Evolutionary conservation across 2,113 vertebrate species (phyloP).

Genomic region (Eurystomus gularis): DNA sequence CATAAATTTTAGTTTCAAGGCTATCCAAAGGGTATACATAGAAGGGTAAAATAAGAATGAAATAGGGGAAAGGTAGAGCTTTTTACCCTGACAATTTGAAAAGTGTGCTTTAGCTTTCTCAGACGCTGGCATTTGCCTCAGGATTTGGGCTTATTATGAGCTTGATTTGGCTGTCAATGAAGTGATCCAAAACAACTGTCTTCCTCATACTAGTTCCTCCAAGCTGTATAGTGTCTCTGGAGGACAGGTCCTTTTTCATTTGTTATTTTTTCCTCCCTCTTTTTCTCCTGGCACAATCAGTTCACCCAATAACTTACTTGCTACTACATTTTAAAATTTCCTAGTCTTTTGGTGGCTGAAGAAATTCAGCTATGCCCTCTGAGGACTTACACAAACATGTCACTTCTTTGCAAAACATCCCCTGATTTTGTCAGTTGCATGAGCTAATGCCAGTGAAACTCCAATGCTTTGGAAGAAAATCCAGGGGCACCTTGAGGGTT

Average conservation of each 20-base stretch:
- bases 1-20: background rate
- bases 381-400: conserved; percentile 23
- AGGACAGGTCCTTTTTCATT: background rate
- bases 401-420: conserved; percentile 6
- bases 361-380: conserved; percentile 17
- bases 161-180: background rate
- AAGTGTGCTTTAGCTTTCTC: background rate
- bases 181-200: background rate
- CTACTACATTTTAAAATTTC: background rate
- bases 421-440: conserved; percentile 37
- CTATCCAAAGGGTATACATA: no score
- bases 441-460: conserved; percentile 40
- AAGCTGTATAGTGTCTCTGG: background rate
- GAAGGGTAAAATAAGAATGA: background rate
- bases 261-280: background rate
- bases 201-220: background rate
- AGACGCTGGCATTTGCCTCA: background rate
- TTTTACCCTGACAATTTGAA: background rate
- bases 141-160: background rate
- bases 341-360: background rate
- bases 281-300: background rate
- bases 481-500: conserved; percentile 55
- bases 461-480: conserved; percentile 49
- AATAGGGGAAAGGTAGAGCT: background rate
- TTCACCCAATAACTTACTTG: background rate